Percentiles rank a stretch among this genome's conserved stretches.
These are phyloP conservation scores for Littorina saxatilis DNA, from an alignment of 1,140 invertebrate genomes.

Conservation along the genomic window DNA sequence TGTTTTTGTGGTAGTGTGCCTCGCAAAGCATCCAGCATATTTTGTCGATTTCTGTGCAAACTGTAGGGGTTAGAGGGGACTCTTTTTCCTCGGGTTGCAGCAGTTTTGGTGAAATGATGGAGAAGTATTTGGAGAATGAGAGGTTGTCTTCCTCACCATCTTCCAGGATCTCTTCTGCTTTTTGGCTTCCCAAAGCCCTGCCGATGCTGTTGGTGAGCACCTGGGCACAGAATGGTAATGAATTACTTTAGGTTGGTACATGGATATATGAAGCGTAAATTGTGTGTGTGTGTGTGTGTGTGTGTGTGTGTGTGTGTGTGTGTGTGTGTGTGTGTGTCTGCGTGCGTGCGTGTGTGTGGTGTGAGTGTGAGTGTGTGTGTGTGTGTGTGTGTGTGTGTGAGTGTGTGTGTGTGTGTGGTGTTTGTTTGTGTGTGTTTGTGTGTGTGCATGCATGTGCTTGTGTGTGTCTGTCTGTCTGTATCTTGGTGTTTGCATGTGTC, in stretches of 20 bases:
- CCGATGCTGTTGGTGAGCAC: constrained; percentile 85
- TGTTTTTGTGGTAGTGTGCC: constrained; percentile 76
- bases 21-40: constrained; percentile 88
- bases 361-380: neutral
- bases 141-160: constrained; percentile 82
- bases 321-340: too few relatives aligned
- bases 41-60: constrained; percentile 80
- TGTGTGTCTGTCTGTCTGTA: too few relatives aligned
- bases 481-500: too few relatives aligned
- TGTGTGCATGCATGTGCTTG: neutral
- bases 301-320: constrained; percentile 28
- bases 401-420: too few relatives aligned
- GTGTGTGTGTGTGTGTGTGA: neutral
- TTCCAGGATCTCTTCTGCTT: constrained; percentile 86
- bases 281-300: too few relatives aligned
- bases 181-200: constrained; percentile 83
- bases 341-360: too few relatives aligned
- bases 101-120: constrained; percentile 85
- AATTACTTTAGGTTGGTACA: too few relatives aligned
- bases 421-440: constrained; percentile 15
- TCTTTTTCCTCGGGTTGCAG: constrained; percentile 79
- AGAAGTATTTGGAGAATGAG: constrained; percentile 84
- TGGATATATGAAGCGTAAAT: too few relatives aligned
- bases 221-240: constrained; percentile 78
- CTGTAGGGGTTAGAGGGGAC: neutral